Conservation (phyloP, 2,113 vertebrate species). For the Hyperoodon ampullatus region DNA sequence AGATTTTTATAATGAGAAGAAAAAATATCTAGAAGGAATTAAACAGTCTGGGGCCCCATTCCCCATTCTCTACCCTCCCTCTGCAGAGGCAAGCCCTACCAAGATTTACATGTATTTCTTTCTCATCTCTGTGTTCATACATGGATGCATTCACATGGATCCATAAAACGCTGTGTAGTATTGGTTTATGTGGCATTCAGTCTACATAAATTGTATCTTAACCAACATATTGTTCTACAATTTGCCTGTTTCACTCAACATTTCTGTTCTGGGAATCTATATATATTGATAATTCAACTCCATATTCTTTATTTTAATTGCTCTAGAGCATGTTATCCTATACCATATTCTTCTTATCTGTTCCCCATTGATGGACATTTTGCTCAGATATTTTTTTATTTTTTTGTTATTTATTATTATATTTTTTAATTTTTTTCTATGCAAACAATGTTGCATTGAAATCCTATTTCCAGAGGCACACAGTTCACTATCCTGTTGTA, state of each 20-base stretch:
- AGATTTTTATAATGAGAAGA: slow-evolving; percentile 23
- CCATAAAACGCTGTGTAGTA: not conserved
- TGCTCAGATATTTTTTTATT: not conserved
- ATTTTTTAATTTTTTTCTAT: not conserved
- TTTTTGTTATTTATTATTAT: not conserved
- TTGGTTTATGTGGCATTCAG: not conserved
- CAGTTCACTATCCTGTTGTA: not conserved
- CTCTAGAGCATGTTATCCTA: not conserved
- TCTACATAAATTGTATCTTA: not conserved
- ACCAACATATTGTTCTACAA: not conserved
- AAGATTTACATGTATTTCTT: not conserved
- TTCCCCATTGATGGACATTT: not conserved
- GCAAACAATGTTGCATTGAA: not conserved
- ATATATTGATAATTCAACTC: not conserved
- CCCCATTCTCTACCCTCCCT: not conserved
- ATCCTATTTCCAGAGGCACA: not conserved
- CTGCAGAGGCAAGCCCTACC: not conserved
- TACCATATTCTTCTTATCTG: not conserved
- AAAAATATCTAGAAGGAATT: not conserved
- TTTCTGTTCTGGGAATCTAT: not conserved
- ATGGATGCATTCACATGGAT: not conserved
- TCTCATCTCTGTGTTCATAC: not conserved
- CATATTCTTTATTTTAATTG: not conserved
- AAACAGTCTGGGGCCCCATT: not conserved
- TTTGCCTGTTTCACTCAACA: not conserved